Base-by-base conservation (phyloP, 2,888 invertebrate genomes). In the Seira musarum region DNA sequence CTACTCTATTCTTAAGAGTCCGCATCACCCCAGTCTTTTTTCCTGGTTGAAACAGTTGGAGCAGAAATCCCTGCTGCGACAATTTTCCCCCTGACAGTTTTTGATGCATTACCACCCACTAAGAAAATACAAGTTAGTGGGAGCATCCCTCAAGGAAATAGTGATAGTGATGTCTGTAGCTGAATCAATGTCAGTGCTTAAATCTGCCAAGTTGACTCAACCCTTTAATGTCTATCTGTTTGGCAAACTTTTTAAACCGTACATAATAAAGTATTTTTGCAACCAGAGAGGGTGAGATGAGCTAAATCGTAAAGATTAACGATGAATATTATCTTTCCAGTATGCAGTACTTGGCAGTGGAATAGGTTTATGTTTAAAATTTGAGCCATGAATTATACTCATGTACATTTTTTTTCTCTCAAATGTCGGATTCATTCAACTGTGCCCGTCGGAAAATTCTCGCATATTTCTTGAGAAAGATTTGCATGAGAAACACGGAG, bases 41-140 rank as follows among this genome's bases (percentile, higher is more conserved):
- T 53, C 53, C 53, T 53, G 53, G 53, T 53, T 53, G n/a, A 53
- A 53, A 3, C 53, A 53, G 53, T 53, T 13, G 53, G 64, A 69
- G 63, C 63, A 63, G 57, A 61, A 70, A 77, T 70, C 61, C 77
- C 78, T 66, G 78, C 78, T 78, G 78, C 66, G 78, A 78, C 78
- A 78, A 78, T 78, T 71, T 77, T 78, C 64, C 71, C 30, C 57
- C 64, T 76, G 70, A 71, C 77, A 77, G 77, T 65, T 40, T 71
- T 67, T 78, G 78, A 78, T 78, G 71, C 70, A 77, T 70, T 70
- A 63, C 77, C 77, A 77, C 77, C 77, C 49, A 70, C 77, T 64
- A 77, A 15, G 77, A 77, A 66, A 77, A 65, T 46, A 68, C 61
- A 75, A 46, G 74, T 74, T 68, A 53, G 30, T 53, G 15, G 17